Conservation (phyloP, 1,140 invertebrate species). For the Wiebesia pumilae region DNA sequence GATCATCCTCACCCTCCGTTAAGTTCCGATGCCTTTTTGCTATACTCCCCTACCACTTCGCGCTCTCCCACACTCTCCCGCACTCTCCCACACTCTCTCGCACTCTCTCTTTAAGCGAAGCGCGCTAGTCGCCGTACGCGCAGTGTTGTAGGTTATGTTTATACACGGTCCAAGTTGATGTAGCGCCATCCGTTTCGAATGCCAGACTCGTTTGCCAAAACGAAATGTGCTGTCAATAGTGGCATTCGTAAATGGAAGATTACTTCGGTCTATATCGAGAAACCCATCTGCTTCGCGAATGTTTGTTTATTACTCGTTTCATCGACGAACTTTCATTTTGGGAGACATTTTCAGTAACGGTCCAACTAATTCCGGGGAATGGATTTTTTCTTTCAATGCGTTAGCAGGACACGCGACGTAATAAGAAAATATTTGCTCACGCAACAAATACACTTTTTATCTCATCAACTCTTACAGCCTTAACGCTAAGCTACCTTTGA, state of each 20-base stretch:
- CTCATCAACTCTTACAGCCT: not conserved
- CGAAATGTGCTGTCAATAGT: conserved; percentile 24
- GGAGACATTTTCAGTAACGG: not conserved
- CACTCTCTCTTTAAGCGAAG: conserved; percentile 18
- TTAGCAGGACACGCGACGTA: not conserved
- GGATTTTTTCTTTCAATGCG: not conserved
- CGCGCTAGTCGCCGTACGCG: not conserved
- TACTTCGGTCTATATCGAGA: conserved; percentile 19
- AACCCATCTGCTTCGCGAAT: conserved; percentile 7
- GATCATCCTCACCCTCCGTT: conserved; percentile 63
- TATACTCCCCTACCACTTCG: conserved; percentile 37
- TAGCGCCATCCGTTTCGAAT: conserved; percentile 33
- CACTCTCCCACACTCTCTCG: conserved; percentile 40
- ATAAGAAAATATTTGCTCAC: not conserved
- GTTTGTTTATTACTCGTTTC: conserved; percentile 26
- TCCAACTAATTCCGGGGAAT: not conserved
- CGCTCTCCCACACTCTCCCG: conserved; percentile 26
- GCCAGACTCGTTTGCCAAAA: conserved; percentile 21
- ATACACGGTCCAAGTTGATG: conserved; percentile 36
- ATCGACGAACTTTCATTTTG: not conserved
- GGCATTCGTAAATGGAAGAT: conserved; percentile 30
- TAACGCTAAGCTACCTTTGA: not conserved
- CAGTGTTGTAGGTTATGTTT: conserved; percentile 20
- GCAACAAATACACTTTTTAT: not conserved
- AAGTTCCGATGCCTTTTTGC: not conserved